phyloP scores from a whole-genome alignment of 2,113 vertebrate genomes.

The Dasyurus viverrinus region DNA sequence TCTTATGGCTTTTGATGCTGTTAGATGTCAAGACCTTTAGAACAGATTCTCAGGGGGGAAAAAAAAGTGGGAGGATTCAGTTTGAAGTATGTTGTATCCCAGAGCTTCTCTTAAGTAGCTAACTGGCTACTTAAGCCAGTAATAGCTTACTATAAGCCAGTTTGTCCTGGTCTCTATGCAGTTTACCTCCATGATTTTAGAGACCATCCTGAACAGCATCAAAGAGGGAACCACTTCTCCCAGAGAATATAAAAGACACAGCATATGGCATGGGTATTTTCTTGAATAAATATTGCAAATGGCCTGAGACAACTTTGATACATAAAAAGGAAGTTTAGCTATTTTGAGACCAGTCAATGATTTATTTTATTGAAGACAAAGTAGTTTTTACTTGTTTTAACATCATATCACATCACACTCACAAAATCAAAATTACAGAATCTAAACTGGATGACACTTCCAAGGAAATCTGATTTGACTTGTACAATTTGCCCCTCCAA shows the following conservation, averaged over 20 bases:
- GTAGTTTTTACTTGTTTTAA: not conserved
- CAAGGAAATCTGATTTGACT: not conserved
- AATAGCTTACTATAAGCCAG: no score
- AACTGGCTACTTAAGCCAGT: not conserved
- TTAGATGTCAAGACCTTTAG: not conserved
- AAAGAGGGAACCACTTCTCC: not conserved
- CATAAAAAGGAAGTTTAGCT: not conserved
- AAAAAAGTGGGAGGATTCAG: not conserved
- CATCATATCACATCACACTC: not conserved
- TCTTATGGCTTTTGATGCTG: not conserved
- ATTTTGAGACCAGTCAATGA: not conserved
- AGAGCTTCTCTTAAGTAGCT: not conserved
- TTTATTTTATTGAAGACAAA: not conserved
- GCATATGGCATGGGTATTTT: not conserved
- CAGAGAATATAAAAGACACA: not conserved
- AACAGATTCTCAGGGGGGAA: not conserved
- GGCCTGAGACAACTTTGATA: not conserved
- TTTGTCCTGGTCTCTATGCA: not conserved
- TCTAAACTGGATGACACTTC: not conserved
- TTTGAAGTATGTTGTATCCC: not conserved
- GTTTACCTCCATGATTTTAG: not conserved
- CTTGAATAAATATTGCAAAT: not conserved
- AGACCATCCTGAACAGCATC: not conserved
- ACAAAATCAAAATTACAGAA: not conserved
- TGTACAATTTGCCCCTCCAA: not conserved